A percentile compares a stretch with the other conserved stretches of the same genome.
These are phyloP conservation scores for Ferrisia virgata DNA, from an alignment of 2,888 invertebrate species.

Conservation along the genomic window DNA sequence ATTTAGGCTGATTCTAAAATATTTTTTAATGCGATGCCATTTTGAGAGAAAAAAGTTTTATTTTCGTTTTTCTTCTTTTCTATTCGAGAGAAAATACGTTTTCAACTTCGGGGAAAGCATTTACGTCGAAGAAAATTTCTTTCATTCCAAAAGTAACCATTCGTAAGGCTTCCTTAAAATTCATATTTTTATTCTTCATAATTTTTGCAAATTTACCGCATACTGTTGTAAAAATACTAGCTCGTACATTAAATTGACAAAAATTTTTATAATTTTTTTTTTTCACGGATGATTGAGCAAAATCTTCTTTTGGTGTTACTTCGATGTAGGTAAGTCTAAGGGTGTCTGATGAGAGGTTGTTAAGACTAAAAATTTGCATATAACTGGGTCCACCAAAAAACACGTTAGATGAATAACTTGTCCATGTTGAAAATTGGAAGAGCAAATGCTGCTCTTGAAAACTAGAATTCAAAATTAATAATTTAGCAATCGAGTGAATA, in stretches of 20 bases:
- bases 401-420: too few species aligned
- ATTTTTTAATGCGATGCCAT: not conserved
- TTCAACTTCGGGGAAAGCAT: not conserved
- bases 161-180: not conserved
- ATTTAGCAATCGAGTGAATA: too few species aligned
- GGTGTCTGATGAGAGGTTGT: too few species aligned
- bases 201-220: not conserved
- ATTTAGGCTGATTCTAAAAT: conserved; percentile 8
- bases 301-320: too few species aligned
- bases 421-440: too few species aligned
- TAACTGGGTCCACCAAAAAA: too few species aligned
- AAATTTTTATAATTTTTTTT: not conserved
- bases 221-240: not conserved
- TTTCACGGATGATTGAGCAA: not conserved
- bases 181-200: not conserved
- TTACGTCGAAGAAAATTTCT: not conserved
- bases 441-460: too few species aligned
- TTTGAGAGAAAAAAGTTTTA: conserved; percentile 1
- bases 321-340: too few species aligned
- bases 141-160: not conserved
- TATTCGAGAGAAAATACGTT: not conserved
- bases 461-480: too few species aligned
- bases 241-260: not conserved
- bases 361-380: too few species aligned
- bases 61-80: not conserved